Percentiles rank a stretch among this genome's conserved stretches.
Conservation (phyloP, 2,888 invertebrate species). For the Agriotes lineatus region DNA sequence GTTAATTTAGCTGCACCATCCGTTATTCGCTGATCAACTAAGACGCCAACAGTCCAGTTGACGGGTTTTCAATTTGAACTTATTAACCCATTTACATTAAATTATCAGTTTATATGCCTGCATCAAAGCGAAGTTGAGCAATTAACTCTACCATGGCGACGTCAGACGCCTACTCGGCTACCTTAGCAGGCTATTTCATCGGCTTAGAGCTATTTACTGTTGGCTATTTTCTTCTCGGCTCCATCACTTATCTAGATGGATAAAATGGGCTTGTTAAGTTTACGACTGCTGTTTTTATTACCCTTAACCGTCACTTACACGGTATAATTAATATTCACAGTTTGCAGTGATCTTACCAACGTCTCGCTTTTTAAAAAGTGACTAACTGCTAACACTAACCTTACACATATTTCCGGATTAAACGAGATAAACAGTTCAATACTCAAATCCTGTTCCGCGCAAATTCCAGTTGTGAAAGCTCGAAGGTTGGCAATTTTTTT, state of each 20-base stretch:
- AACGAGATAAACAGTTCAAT: not conserved
- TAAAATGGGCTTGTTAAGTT: not conserved
- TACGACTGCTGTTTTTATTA: too few relatives aligned
- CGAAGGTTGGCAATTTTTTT: not conserved
- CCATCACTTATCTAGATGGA: not conserved
- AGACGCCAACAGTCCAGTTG: constrained; percentile 1
- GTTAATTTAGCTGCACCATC: not conserved
- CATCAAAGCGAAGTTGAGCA: constrained; percentile 8
- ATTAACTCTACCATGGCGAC: constrained; percentile 1
- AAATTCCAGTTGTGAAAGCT: constrained; percentile 12
- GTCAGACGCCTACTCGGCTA: constrained; percentile 7
- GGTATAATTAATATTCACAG: too few relatives aligned
- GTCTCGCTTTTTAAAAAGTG: too few relatives aligned
- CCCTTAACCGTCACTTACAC: too few relatives aligned
- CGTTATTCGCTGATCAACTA: not conserved
- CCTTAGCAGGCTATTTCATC: not conserved
- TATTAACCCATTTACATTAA: constrained; percentile 16
- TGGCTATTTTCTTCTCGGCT: not conserved
- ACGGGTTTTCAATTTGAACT: not conserved
- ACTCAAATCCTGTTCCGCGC: constrained; percentile 1
- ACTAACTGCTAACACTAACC: too few relatives aligned
- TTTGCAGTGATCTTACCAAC: too few relatives aligned
- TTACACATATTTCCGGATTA: not conserved
- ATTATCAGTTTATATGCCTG: constrained; percentile 6
- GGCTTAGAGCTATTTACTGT: not conserved